Evolutionary conservation across 2,797 vertebrate genomes (phyloP).

Genomic region (Toxotes lorentzi): DNA sequence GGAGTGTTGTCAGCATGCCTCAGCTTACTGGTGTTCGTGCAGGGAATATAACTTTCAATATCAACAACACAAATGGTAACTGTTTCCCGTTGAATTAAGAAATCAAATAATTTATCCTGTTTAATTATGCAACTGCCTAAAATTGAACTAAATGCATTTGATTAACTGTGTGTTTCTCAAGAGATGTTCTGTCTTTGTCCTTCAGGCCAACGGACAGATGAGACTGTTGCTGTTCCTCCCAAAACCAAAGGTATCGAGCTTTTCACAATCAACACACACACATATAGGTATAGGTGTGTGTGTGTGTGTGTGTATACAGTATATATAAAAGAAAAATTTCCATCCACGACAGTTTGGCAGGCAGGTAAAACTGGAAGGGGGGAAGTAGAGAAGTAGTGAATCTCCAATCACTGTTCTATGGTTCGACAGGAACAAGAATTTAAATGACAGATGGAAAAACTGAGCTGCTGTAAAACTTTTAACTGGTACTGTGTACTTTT

Average conservation of each 20-base stretch:
- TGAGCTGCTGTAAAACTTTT: not conserved
- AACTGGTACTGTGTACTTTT: not conserved
- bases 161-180: not conserved
- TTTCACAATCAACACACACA: too few species aligned
- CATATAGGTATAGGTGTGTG: too few species aligned
- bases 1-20: rapidly evolving
- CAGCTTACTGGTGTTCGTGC: rapidly evolving
- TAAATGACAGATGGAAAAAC: too few species aligned
- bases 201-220: not conserved
- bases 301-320: too few species aligned
- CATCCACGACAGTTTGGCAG: too few species aligned
- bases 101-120: not conserved
- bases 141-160: not conserved
- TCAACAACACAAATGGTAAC: not conserved
- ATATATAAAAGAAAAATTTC: too few species aligned
- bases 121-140: not conserved
- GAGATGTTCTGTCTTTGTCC: not conserved
- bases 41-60: rapidly evolving
- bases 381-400: too few species aligned
- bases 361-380: too few species aligned
- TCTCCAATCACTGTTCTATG: too few species aligned
- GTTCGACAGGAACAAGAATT: too few species aligned
- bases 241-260: not conserved
- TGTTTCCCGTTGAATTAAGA: not conserved
- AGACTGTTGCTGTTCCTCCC: not conserved